Conservation (phyloP, 2,797 vertebrate species). For the Trematomus bernacchii region DNA sequence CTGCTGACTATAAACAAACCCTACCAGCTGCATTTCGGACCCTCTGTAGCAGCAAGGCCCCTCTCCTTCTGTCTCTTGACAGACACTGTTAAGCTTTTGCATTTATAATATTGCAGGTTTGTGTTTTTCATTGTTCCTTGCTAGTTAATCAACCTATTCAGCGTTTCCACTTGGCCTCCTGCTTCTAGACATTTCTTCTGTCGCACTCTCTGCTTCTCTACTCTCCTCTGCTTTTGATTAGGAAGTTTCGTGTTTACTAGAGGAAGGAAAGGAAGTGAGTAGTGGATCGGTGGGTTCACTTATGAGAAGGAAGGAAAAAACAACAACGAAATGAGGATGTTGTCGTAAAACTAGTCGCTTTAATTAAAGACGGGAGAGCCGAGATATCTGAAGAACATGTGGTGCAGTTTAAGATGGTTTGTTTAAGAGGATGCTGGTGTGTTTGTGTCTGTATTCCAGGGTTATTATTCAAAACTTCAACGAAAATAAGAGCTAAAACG, state of each 20-base stretch:
- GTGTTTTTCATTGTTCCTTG: constrained; percentile 3
- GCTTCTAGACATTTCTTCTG: constrained; percentile 4
- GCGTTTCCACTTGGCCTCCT: constrained; percentile 4
- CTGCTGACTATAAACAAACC: constrained; percentile 77
- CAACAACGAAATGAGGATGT: constrained; percentile 43
- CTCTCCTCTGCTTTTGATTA: constrained; percentile 46
- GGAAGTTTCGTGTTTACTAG: constrained; percentile 32
- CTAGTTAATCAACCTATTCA: constrained; percentile 28
- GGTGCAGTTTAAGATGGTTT: neutral
- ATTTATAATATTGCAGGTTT: constrained; percentile 35
- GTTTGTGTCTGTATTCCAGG: constrained; percentile 15
- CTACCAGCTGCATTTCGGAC: constrained; percentile 56
- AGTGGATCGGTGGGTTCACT: constrained; percentile 19
- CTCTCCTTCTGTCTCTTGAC: neutral
- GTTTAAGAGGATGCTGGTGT: neutral
- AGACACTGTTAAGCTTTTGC: constrained; percentile 9
- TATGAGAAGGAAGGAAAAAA: constrained; percentile 36
- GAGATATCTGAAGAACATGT: neutral
- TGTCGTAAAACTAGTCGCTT: constrained; percentile 55
- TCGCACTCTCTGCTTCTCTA: neutral
- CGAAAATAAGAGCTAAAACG: too few relatives aligned
- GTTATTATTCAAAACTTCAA: too few relatives aligned
- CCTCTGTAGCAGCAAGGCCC: constrained; percentile 20
- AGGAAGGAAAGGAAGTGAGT: constrained; percentile 45
- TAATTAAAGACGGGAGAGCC: constrained; percentile 51